Conservation (phyloP, 2,113 vertebrate species). For the Typhlomys cinereus region DNA sequence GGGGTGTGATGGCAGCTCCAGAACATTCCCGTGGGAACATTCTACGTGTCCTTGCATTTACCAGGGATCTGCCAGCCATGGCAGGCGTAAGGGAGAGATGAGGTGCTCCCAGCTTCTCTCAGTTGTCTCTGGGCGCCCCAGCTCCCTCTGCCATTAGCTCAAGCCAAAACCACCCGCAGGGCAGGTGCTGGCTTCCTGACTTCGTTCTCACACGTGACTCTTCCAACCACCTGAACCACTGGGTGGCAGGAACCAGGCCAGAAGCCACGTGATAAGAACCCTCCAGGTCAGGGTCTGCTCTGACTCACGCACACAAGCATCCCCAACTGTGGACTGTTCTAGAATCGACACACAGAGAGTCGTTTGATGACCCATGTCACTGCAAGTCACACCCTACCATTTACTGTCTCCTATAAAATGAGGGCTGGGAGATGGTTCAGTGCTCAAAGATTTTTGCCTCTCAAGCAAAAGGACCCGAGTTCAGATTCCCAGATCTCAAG, state of each 20-base stretch:
- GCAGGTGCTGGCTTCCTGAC: background rate
- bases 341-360: background rate
- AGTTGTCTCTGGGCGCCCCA: background rate
- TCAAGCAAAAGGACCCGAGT: too few species aligned
- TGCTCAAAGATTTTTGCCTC: too few species aligned
- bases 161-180: background rate
- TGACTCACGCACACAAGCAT: background rate
- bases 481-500: too few species aligned
- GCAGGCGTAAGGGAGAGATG: background rate
- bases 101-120: background rate
- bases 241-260: background rate
- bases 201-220: background rate
- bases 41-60: background rate
- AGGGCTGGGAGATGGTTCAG: too few species aligned
- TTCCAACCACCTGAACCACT: background rate
- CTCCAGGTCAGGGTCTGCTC: background rate
- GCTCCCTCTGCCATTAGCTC: background rate
- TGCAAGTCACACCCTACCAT: too few species aligned
- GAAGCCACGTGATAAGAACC: background rate
- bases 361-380: too few species aligned
- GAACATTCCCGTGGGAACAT: background rate
- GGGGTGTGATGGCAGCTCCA: background rate
- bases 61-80: background rate
- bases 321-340: fast-evolving
- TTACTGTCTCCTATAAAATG: background rate